phyloP scores from a whole-genome alignment of 1,140 invertebrate genomes.

The Drosophila seguyi region DNA sequence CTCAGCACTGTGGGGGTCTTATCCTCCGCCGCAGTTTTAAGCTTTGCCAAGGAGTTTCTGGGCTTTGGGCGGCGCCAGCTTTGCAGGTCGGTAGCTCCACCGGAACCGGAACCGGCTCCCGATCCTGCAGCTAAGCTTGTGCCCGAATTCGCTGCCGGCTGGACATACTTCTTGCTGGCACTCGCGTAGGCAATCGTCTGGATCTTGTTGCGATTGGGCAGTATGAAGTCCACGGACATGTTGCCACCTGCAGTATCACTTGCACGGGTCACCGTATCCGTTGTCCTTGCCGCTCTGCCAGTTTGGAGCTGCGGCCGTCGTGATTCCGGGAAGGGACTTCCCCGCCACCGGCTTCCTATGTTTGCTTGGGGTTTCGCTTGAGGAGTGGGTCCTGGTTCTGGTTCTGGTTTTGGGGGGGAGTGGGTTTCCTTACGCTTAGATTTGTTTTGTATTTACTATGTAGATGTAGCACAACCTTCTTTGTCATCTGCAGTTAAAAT shows the following conservation, averaged over 20 bases:
- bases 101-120: slow-evolving; percentile 13
- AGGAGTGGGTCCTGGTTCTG: slow-evolving; percentile 29
- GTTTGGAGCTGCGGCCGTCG: slow-evolving; percentile 51
- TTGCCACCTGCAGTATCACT: slow-evolving; percentile 46
- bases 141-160: slow-evolving; percentile 11
- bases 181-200: slow-evolving; percentile 79
- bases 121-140: slow-evolving; percentile 2
- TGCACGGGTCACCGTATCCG: slow-evolving; percentile 44
- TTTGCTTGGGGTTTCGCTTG: slow-evolving; percentile 37
- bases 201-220: slow-evolving; percentile 81
- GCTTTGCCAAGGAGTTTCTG: slow-evolving; percentile 44
- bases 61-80: slow-evolving; percentile 50
- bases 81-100: slow-evolving; percentile 44
- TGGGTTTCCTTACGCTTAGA: slow-evolving; percentile 45
- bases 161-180: slow-evolving; percentile 76
- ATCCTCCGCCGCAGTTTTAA: slow-evolving; percentile 53
- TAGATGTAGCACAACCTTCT: slow-evolving; percentile 83
- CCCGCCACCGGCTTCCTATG: slow-evolving; percentile 31
- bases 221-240: slow-evolving; percentile 79
- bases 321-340: slow-evolving; percentile 47
- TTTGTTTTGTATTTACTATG: slow-evolving; percentile 73
- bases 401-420: slow-evolving; percentile 4
- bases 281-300: slow-evolving; percentile 45
- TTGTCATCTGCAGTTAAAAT: slow-evolving; percentile 74
- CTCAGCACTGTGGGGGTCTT: slow-evolving; percentile 57